Conservation (phyloP, 2,888 invertebrate species). For the Hypena proboscidalis region DNA sequence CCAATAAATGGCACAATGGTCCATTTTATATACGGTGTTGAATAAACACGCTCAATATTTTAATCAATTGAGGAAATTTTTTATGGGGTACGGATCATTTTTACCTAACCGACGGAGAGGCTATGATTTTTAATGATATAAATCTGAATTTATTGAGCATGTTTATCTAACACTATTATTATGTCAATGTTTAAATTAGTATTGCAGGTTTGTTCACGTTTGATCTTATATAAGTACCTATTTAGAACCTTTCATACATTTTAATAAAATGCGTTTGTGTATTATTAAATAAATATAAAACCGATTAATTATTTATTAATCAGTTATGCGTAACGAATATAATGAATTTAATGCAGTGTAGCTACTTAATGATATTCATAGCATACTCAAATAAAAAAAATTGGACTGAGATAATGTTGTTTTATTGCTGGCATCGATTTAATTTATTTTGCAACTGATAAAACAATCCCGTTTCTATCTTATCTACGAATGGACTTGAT, state of each 20-base stretch:
- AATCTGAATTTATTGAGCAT: too few species aligned
- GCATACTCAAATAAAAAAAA: slow-evolving; percentile 50
- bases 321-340: slow-evolving; percentile 26
- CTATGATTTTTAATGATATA: too few species aligned
- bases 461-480: slow-evolving; percentile 18
- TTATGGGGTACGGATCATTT: too few species aligned
- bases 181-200: slow-evolving; percentile 3
- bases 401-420: slow-evolving; percentile 50
- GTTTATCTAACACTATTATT: slow-evolving; percentile 7
- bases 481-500: slow-evolving; percentile 23
- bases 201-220: slow-evolving; percentile 18
- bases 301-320: too few species aligned
- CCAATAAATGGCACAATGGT: too few species aligned
- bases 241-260: slow-evolving; percentile 25
- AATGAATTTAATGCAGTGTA: slow-evolving; percentile 32
- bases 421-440: slow-evolving; percentile 36
- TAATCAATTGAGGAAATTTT: too few species aligned
- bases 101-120: too few species aligned
- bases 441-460: slow-evolving; percentile 2
- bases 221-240: slow-evolving; percentile 12
- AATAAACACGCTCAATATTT: too few species aligned
- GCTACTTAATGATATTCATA: slow-evolving; percentile 47
- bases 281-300: slow-evolving; percentile 18
- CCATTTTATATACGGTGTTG: too few species aligned
- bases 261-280: slow-evolving; percentile 28